These are phyloP conservation scores for Myzus persicae DNA, from an alignment of 1,140 invertebrate genomes.

Conservation along the genomic window DNA sequence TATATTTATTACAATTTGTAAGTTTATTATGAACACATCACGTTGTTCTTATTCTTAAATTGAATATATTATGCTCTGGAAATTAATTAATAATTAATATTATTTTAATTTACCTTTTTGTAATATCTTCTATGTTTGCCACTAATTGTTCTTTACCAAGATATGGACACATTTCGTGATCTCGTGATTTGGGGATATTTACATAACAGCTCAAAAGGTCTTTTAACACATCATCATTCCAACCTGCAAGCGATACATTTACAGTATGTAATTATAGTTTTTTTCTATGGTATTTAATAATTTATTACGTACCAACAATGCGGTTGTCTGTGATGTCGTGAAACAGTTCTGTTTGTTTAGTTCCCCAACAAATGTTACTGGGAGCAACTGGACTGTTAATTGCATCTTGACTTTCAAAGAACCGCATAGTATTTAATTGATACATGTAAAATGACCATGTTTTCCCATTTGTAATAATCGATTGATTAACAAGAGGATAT, in stretches of 20 bases:
- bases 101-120: slow-evolving; percentile 70
- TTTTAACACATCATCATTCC: slow-evolving; percentile 83
- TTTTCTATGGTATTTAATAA: neutral
- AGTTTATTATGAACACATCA: neutral
- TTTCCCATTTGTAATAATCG: slow-evolving; percentile 83
- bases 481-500: slow-evolving; percentile 87
- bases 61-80: slow-evolving; percentile 62
- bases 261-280: neutral
- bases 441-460: slow-evolving; percentile 84
- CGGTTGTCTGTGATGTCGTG: slow-evolving; percentile 76
- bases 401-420: slow-evolving; percentile 69
- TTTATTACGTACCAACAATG: slow-evolving; percentile 68
- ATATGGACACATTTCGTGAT: slow-evolving; percentile 77
- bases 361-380: slow-evolving; percentile 84
- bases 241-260: slow-evolving; percentile 63
- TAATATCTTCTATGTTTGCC: slow-evolving; percentile 74
- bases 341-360: slow-evolving; percentile 75
- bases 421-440: slow-evolving; percentile 84
- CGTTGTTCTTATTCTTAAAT: slow-evolving; percentile 65
- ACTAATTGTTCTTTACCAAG: slow-evolving; percentile 71
- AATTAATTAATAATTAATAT: neutral
- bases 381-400: slow-evolving; percentile 71
- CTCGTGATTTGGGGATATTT: slow-evolving; percentile 73
- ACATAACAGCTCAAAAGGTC: slow-evolving; percentile 78
- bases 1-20: neutral